phyloP scores from a whole-genome alignment of 2,113 vertebrate species.

The Prunella fulvescens region DNA sequence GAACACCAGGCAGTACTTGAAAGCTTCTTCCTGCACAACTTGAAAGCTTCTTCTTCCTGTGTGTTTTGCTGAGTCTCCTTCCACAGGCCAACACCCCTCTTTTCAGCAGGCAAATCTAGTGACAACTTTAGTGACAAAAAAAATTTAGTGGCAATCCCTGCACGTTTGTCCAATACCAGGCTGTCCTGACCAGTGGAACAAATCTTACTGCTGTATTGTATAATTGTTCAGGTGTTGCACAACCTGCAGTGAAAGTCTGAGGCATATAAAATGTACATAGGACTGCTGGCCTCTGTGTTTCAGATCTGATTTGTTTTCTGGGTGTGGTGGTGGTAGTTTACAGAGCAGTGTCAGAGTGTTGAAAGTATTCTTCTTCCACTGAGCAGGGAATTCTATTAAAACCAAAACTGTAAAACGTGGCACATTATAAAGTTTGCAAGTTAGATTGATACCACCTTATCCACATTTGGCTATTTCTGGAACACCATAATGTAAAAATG shows the following conservation, averaged over 20 bases:
- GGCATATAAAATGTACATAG: neutral
- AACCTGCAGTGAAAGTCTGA: neutral
- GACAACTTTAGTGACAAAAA: neutral
- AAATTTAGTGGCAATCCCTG: neutral
- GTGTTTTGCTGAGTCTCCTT: neutral
- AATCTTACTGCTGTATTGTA: neutral
- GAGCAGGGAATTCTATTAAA: neutral
- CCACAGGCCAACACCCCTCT: neutral
- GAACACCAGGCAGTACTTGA: neutral
- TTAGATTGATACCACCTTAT: neutral
- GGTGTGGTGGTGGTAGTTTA: neutral
- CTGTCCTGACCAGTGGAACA: neutral
- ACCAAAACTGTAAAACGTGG: neutral
- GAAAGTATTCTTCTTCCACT: neutral
- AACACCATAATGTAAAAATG: neutral
- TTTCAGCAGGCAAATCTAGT: neutral
- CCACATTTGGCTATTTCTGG: neutral
- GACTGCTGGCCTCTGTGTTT: neutral
- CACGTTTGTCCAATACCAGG: neutral
- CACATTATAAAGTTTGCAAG: neutral
- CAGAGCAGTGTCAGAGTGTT: neutral
- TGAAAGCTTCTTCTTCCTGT: neutral
- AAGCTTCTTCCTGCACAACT: neutral
- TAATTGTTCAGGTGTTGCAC: neutral
- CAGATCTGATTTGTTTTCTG: neutral